Evolutionary conservation across 2,113 vertebrate genomes (phyloP), one percentile per base, ranked within the genome.

Genomic region (Podarcis raffonei): DNA sequence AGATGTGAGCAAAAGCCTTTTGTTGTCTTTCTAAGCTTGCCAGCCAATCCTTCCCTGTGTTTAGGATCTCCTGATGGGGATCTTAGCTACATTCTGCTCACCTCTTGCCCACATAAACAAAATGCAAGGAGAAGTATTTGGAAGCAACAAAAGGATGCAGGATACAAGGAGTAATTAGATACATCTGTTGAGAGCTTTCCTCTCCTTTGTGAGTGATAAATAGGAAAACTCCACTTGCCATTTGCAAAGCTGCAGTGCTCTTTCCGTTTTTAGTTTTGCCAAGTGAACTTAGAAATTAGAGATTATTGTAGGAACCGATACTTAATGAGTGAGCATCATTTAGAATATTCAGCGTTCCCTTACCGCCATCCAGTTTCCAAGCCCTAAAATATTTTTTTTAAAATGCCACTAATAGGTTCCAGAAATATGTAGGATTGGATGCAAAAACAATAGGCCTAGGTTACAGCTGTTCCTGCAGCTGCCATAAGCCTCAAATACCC

Each of bases 391-490:
- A n/a, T n/a, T n/a, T n/a, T n/a, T n/a, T n/a, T n/a, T n/a, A 53
- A 53, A 94, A 89, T 48, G 91, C 91, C 92, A 85, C 88, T 93
- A 93, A 95, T 90, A 90, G 89, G 84, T 88, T 89, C 85, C 84
- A 85, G 87, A 90, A 91, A 94, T 53, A 76, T 82, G 85, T 23
- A 85, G 87, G 94, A 84, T 89, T 66, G 94, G 89, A 89, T 88
- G 90, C 87, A 69, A 25, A 94, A 90, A 95, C 94, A 95, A 96
- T 93, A 94, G 92, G 42, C 77, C 81, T 74, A 87, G 94, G 91
- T 79, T 95, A 89, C 95, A 96, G 96, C 96, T 96, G 96, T 97
- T 94, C 90, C 79, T 92, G 93, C 96, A 96, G 96, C 95, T 97
- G 92, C 94, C 94, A 91, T 84, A 87, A 92, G 93, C 94, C 93